A percentile compares a stretch with the other conserved stretches of the same genome.
Conservation (phyloP, 2,113 vertebrate species). For the Nymphicus hollandicus region DNA sequence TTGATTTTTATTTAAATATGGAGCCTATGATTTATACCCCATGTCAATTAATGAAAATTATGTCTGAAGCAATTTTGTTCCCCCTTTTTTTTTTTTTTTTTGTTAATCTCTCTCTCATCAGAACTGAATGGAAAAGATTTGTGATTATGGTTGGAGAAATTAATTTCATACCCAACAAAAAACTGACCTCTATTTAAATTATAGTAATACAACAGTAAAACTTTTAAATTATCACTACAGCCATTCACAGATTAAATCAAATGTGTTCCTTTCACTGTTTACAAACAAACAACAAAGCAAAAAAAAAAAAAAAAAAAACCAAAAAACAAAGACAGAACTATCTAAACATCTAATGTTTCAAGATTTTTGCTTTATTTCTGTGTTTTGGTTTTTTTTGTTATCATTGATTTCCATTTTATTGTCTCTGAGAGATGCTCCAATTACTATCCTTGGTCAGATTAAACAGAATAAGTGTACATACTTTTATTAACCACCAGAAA, state of each 20-base stretch:
- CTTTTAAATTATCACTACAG: neutral
- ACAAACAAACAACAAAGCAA: neutral
- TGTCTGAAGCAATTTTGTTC: accelerated
- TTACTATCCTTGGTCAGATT: neutral
- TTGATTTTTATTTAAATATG: neutral
- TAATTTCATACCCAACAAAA: neutral
- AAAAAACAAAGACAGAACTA: neutral
- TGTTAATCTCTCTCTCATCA: neutral
- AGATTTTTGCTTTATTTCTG: neutral
- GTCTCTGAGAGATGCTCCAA: neutral
- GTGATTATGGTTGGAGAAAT: neutral
- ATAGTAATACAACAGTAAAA: neutral
- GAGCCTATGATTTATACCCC: neutral
- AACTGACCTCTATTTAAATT: neutral
- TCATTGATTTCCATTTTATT: neutral
- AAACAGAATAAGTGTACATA: neutral
- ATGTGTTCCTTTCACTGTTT: neutral
- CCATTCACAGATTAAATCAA: neutral
- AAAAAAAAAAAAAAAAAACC: neutral
- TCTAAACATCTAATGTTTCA: neutral
- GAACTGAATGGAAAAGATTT: neutral
- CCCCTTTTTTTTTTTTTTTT: neutral
- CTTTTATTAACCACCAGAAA: neutral
- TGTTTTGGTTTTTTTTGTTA: neutral
- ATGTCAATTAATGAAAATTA: neutral